Conservation (phyloP, 2,888 invertebrate genomes). For the Calliphora vomitoria region DNA sequence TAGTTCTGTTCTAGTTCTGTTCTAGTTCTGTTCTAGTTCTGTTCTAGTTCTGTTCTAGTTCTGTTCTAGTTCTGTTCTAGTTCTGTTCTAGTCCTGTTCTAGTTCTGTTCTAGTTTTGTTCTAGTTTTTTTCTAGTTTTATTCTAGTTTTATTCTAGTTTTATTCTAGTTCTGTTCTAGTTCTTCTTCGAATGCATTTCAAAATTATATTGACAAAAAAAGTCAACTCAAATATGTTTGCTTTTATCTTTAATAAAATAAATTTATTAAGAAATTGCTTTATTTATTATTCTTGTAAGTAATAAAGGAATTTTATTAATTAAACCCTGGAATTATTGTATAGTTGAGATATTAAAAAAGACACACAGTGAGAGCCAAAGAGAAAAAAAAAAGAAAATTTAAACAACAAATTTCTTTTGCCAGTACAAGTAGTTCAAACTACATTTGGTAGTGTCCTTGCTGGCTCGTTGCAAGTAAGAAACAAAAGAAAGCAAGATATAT, state of each 20-base stretch:
- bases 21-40: too few species aligned
- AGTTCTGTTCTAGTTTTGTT: too few species aligned
- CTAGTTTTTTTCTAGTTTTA: too few species aligned
- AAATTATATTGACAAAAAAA: too few species aligned
- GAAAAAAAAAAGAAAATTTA: not conserved
- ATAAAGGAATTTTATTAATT: slow-evolving; percentile 52
- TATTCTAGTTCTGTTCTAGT: too few species aligned
- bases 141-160: too few species aligned
- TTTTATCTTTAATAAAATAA: not conserved
- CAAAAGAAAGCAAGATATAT: not conserved
- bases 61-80: too few species aligned
- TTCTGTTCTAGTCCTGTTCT: too few species aligned
- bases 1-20: too few species aligned
- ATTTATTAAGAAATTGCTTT: slow-evolving; percentile 23
- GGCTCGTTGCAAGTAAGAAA: slow-evolving; percentile 29
- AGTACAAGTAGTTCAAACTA: slow-evolving; percentile 18
- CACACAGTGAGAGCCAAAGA: not conserved
- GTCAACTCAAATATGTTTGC: not conserved
- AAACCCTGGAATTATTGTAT: slow-evolving; percentile 34
- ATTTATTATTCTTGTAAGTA: not conserved
- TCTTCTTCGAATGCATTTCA: too few species aligned
- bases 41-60: too few species aligned
- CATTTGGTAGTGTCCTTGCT: slow-evolving; percentile 12
- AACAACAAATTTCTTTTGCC: slow-evolving; percentile 12
- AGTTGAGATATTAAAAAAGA: slow-evolving; percentile 25